phyloP scores from a whole-genome alignment of 2,888 invertebrate species.

The Metacarcinus magister region DNA sequence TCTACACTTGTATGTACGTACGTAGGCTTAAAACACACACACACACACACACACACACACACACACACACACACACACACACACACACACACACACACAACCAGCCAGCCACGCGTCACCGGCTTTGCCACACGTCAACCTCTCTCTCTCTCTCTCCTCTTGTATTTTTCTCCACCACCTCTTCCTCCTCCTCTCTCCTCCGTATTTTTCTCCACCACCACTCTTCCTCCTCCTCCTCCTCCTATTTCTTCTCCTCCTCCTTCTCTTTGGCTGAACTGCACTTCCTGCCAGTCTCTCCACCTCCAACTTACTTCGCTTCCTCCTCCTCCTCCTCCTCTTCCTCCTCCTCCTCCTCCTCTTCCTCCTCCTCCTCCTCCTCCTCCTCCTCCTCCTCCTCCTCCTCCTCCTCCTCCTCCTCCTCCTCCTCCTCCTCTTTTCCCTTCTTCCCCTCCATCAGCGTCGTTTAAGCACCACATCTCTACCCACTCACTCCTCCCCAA shows the following conservation, averaged over 20 bases:
- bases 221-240: conserved; percentile 2
- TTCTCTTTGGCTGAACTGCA: conserved; percentile 4
- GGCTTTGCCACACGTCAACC: neutral
- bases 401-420: no score
- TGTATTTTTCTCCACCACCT: no score
- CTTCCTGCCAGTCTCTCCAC: neutral
- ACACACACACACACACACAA: neutral
- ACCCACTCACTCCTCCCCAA: no score
- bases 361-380: neutral
- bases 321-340: neutral
- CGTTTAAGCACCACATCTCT: no score
- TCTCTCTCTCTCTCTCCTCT: no score
- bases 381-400: no score
- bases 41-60: neutral
- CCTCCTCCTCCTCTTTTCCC: no score
- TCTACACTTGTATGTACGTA: no score
- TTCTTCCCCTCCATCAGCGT: no score
- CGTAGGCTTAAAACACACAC: no score
- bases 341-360: neutral
- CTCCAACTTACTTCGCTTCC: no score
- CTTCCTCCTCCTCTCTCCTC: no score
- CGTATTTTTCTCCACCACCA: neutral
- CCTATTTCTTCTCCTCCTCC: neutral
- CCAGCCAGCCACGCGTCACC: neutral
- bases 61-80: neutral